These are phyloP conservation scores for Bruchidius siliquastri DNA, from an alignment of 2,888 invertebrate species.

Conservation along the genomic window DNA sequence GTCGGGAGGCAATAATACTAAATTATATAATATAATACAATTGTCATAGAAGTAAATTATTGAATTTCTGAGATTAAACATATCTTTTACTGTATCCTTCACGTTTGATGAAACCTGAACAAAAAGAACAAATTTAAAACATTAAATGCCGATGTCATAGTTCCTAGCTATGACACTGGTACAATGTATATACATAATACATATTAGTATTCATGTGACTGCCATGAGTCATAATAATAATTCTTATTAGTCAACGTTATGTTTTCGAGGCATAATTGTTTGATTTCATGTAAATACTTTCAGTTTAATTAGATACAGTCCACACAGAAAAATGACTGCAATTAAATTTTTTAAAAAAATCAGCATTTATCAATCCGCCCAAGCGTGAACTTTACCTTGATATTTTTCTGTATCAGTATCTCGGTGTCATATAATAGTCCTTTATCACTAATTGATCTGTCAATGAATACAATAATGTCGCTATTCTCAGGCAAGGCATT, in stretches of 20 bases:
- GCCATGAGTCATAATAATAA: neutral
- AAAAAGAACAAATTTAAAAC: too few species aligned
- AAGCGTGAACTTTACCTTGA: conserved; percentile 38
- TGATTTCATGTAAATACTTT: neutral
- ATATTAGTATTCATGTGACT: too few species aligned
- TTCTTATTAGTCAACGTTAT: neutral
- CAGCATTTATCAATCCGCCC: neutral
- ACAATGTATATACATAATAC: too few species aligned
- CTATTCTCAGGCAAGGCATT: conserved; percentile 60
- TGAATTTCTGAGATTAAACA: too few species aligned
- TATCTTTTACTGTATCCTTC: too few species aligned
- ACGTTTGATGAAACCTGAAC: too few species aligned
- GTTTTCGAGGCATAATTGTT: neutral
- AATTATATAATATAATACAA: too few species aligned
- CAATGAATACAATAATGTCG: conserved; percentile 59
- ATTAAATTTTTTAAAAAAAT: neutral
- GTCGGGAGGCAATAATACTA: conserved; percentile 15
- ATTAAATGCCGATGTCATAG: too few species aligned
- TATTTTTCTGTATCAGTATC: conserved; percentile 33
- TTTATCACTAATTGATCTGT: conserved; percentile 53
- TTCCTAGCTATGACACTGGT: too few species aligned
- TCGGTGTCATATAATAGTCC: conserved; percentile 38
- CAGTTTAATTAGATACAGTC: neutral
- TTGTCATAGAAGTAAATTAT: too few species aligned
- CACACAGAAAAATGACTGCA: neutral